These are phyloP conservation scores for Sebastes hopkinsi DNA, from an alignment of 2,797 vertebrate genomes.

Conservation along the genomic window DNA sequence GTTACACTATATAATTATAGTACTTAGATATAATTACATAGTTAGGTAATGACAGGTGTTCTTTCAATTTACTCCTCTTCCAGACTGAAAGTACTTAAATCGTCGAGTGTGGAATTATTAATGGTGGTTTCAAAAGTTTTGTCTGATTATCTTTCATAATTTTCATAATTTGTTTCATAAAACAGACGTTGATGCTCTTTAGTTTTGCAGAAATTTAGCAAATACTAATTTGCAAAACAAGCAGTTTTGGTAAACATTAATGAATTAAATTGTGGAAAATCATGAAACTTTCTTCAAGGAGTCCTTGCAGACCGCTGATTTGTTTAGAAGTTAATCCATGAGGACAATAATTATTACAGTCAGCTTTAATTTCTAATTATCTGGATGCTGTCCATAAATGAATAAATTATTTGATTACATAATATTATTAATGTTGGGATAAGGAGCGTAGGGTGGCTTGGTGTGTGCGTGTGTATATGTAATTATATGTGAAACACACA, in stretches of 20 bases:
- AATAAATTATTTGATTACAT: background rate
- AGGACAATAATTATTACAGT: background rate
- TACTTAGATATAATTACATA: slow-evolving; percentile 12
- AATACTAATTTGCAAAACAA: slow-evolving; percentile 16
- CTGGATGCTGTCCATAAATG: background rate
- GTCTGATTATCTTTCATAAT: background rate
- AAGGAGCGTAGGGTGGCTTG: no score
- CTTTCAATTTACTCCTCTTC: background rate
- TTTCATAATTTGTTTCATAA: background rate
- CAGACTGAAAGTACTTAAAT: background rate
- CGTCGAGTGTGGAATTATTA: background rate
- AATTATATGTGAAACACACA: no score
- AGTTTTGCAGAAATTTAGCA: background rate
- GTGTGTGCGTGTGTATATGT: background rate
- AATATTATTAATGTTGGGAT: background rate
- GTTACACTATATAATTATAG: background rate
- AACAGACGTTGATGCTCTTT: background rate
- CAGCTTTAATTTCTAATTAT: background rate
- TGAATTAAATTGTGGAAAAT: background rate
- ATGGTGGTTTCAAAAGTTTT: background rate
- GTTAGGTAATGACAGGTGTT: slow-evolving; percentile 9
- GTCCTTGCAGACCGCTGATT: background rate
- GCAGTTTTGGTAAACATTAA: background rate
- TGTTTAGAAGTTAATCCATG: background rate
- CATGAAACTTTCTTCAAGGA: background rate